These are phyloP conservation scores for Psilanteris sp. DNA, from an alignment of 1,140 invertebrate species.

Conservation along the genomic window DNA sequence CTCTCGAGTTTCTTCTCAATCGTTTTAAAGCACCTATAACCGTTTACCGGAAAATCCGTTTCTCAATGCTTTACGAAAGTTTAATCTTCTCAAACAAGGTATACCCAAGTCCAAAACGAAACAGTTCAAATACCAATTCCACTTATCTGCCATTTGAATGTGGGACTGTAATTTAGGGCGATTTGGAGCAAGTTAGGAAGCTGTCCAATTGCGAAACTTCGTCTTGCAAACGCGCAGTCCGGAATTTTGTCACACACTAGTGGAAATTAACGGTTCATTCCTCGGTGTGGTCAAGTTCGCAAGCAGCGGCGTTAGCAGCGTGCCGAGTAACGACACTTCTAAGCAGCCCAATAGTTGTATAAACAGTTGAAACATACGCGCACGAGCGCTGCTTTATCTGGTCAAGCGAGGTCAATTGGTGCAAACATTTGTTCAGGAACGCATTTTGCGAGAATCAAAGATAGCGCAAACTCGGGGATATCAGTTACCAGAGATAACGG, in stretches of 20 bases:
- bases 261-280: conserved; percentile 53
- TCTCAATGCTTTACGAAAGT: conserved; percentile 39
- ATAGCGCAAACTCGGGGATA: conserved; percentile 63
- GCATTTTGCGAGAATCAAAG: conserved; percentile 52
- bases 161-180: conserved; percentile 34
- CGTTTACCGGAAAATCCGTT: conserved; percentile 17
- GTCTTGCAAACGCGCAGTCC: conserved; percentile 2
- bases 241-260: conserved; percentile 37
- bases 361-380: conserved; percentile 58
- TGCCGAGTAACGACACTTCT: conserved; percentile 37
- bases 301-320: not conserved
- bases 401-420: conserved; percentile 52
- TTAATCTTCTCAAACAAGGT: conserved; percentile 49
- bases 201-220: conserved; percentile 28
- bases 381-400: conserved; percentile 57
- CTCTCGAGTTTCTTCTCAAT: not conserved
- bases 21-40: conserved; percentile 1
- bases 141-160: conserved; percentile 50
- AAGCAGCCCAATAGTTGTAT: conserved; percentile 42
- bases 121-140: conserved; percentile 54
- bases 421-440: conserved; percentile 74
- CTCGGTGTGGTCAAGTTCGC: conserved; percentile 35
- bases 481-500: conserved; percentile 73
- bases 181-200: conserved; percentile 44
- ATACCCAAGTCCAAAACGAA: conserved; percentile 52